A percentile compares a stretch with the other conserved stretches of the same genome.
Evolutionary conservation across 2,113 vertebrate species (phyloP).

Genomic region (Oostethus manadensis): DNA sequence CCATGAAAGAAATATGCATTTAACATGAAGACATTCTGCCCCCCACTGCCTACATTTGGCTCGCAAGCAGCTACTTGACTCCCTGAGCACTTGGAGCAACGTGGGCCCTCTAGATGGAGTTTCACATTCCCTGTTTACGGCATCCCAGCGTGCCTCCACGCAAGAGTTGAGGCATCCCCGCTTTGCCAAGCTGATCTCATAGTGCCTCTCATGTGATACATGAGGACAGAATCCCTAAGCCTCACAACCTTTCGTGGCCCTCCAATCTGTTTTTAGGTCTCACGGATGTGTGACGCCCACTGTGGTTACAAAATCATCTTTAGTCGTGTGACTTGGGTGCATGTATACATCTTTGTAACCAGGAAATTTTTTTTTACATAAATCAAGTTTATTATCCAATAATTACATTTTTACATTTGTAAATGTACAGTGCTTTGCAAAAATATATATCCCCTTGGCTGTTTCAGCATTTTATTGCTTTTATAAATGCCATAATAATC

Average conservation of each 20-base stretch:
- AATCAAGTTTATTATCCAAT: too few relatives aligned
- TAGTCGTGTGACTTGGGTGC: not conserved
- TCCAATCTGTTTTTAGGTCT: conserved; percentile 13
- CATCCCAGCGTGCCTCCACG: conserved; percentile 41
- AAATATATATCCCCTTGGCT: not conserved
- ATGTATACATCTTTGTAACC: not conserved
- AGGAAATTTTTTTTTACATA: too few relatives aligned
- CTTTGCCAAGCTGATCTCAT: conserved; percentile 44
- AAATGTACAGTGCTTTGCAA: not conserved
- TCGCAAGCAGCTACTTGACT: conserved; percentile 42
- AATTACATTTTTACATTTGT: too few relatives aligned
- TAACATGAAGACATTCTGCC: too few relatives aligned
- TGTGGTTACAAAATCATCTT: conserved; percentile 5
- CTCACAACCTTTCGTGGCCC: conserved; percentile 22
- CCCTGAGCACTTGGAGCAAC: conserved; percentile 41
- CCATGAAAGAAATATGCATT: too few relatives aligned
- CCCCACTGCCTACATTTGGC: conserved; percentile 48
- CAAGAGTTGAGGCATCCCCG: conserved; percentile 13
- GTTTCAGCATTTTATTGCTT: not conserved
- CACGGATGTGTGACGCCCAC: not conserved
- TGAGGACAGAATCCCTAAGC: conserved; percentile 20
- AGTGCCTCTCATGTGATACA: conserved; percentile 16
- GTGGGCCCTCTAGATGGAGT: conserved; percentile 52
- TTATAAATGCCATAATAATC: too few relatives aligned
- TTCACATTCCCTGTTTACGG: conserved; percentile 65